Evolutionary conservation across 2,797 vertebrate species (phyloP).

Genomic region (Moxostoma hubbsi): DNA sequence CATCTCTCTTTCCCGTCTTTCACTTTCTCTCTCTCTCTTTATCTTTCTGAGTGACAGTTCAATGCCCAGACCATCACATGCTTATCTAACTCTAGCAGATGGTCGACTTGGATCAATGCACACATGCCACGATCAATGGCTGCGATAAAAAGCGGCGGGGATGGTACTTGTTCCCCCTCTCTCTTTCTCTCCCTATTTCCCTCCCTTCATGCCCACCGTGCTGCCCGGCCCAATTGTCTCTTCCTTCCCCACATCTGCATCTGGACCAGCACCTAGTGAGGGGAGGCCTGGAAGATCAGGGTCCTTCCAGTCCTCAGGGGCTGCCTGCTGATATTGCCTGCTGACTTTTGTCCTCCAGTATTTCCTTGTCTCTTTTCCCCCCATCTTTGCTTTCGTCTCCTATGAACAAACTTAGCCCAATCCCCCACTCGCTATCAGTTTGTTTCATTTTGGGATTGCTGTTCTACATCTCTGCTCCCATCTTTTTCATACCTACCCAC

Average conservation of each 20-base stretch:
- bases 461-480: conserved; percentile 65
- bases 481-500: conserved; percentile 72
- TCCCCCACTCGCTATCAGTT: conserved; percentile 66
- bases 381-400: conserved; percentile 22
- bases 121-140: conserved; percentile 99
- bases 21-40: conserved; percentile 74
- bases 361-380: neutral
- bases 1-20: conserved; percentile 70
- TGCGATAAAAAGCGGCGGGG: conserved; percentile 99
- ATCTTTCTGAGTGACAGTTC: conserved; percentile 98
- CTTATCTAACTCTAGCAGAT: conserved; percentile 99
- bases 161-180: conserved; percentile 89
- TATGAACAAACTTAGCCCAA: conserved; percentile 60
- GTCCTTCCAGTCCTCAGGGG: conserved; percentile 68
- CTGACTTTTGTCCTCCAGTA: conserved; percentile 58
- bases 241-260: conserved; percentile 76
- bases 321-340: conserved; percentile 66
- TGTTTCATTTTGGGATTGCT: conserved; percentile 76
- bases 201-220: conserved; percentile 76
- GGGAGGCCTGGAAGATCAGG: conserved; percentile 62
- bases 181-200: conserved; percentile 73
- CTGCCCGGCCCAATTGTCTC: conserved; percentile 81
- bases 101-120: conserved; percentile 99
- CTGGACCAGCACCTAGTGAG: conserved; percentile 73
- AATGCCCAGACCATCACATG: conserved; percentile 98